A percentile compares a stretch with the other conserved stretches of the same genome.
Conservation (phyloP, 2,888 invertebrate genomes). For the Acleris emargana region DNA sequence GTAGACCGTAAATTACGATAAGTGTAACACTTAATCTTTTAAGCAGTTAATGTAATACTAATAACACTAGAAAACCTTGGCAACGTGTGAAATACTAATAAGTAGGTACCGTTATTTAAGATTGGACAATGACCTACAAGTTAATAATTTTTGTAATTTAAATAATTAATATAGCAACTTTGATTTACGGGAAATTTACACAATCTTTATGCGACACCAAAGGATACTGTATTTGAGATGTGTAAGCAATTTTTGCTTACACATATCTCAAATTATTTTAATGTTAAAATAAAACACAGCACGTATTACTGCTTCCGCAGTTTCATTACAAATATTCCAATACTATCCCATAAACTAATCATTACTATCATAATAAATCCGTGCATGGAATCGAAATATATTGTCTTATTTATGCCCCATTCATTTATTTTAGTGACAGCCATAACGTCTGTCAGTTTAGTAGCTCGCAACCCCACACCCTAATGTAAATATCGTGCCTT, state of each 20-base stretch:
- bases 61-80: constrained; percentile 18
- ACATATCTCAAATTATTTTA: no score
- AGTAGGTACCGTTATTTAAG: constrained; percentile 10
- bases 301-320: constrained; percentile 6
- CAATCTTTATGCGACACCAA: no score
- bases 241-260: no score
- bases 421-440: constrained; percentile 68
- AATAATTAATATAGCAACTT: no score
- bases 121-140: constrained; percentile 28
- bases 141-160: not conserved
- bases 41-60: constrained; percentile 26
- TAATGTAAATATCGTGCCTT: constrained; percentile 79
- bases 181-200: no score
- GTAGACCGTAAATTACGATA: constrained; percentile 20
- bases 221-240: no score
- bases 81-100: constrained; percentile 22
- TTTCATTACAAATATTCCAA: constrained; percentile 13
- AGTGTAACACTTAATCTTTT: constrained; percentile 30
- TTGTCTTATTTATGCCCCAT: constrained; percentile 57
- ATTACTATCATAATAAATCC: constrained; percentile 35
- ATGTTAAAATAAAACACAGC: no score
- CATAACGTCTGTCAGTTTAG: constrained; percentile 71
- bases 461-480: constrained; percentile 62
- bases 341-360: constrained; percentile 26
- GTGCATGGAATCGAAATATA: constrained; percentile 36